phyloP scores from a whole-genome alignment of 2,113 vertebrate genomes.

The Ellobius talpinus region DNA sequence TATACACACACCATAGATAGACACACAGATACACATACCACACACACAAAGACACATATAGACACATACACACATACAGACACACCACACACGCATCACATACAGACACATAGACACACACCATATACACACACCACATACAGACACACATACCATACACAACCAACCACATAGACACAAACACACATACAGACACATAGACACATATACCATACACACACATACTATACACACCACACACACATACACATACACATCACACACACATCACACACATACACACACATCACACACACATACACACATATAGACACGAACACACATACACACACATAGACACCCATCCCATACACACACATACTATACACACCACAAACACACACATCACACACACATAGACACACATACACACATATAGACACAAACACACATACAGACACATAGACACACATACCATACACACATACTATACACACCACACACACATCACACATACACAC shows the following conservation, averaged over 20 bases:
- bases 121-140: too few relatives aligned
- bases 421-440: not conserved
- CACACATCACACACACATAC: not conserved
- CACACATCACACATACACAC: too few relatives aligned
- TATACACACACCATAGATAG: not conserved
- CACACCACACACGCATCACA: not conserved
- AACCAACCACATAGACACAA: too few relatives aligned
- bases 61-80: not conserved
- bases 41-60: too few relatives aligned
- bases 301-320: not conserved
- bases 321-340: not conserved
- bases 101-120: too few relatives aligned
- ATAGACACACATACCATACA: too few relatives aligned
- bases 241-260: too few relatives aligned
- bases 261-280: too few relatives aligned
- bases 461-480: too few relatives aligned
- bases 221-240: too few relatives aligned
- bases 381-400: too few relatives aligned
- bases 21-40: not conserved
- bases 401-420: not conserved
- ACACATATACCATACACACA: not conserved
- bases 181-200: not conserved
- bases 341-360: not conserved
- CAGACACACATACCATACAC: too few relatives aligned
- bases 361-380: not conserved